Evolutionary conservation across 2,797 vertebrate species (phyloP).

Genomic region (Pipistrellus pipistrellus): DNA sequence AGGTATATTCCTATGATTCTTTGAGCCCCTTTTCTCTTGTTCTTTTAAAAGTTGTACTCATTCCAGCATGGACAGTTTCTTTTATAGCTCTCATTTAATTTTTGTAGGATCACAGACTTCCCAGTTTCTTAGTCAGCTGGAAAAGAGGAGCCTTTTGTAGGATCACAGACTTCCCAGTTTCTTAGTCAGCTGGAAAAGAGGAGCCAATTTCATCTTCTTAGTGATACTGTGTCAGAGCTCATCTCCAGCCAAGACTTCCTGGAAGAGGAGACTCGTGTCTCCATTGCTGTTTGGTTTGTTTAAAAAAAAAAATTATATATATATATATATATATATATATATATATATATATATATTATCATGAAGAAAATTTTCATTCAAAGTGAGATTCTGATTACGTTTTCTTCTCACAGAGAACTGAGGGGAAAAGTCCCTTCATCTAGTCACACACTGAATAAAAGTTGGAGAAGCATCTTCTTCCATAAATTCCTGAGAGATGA

Average conservation of each 20-base stretch:
- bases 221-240: neutral
- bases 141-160: neutral
- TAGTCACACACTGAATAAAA: neutral
- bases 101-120: constrained; percentile 4
- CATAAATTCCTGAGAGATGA: neutral
- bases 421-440: neutral
- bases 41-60: neutral
- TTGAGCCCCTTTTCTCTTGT: neutral
- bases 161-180: constrained; percentile 35
- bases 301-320: too few relatives aligned
- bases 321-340: too few relatives aligned
- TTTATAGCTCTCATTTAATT: neutral
- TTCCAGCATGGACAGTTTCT: neutral
- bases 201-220: neutral
- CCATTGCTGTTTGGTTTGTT: neutral
- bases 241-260: neutral
- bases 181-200: neutral
- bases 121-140: constrained; percentile 11
- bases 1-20: neutral
- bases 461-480: neutral
- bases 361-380: neutral
- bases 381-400: neutral
- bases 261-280: neutral
- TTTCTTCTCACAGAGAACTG: neutral
- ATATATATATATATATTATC: neutral